These are phyloP conservation scores for Meiosimyza platycephala DNA, from an alignment of 2,888 invertebrate genomes.

Conservation along the genomic window DNA sequence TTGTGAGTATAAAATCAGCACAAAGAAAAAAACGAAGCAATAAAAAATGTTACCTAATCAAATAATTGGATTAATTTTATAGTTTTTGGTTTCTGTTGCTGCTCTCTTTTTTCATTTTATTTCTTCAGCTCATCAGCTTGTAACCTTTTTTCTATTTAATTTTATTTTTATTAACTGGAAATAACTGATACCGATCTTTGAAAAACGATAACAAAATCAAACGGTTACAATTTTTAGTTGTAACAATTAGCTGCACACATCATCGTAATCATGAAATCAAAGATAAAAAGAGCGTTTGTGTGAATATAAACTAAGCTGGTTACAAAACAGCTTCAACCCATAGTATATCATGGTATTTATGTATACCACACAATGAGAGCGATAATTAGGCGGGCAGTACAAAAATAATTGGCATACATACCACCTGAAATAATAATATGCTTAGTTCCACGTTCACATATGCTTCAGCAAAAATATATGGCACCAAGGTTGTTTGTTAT, in stretches of 20 bases:
- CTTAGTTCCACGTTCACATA: no score
- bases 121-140: background rate
- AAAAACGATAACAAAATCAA: background rate
- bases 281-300: background rate
- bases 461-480: background rate
- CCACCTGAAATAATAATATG: background rate
- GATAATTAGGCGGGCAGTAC: conserved; percentile 2
- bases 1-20: background rate
- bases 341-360: background rate
- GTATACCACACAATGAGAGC: background rate
- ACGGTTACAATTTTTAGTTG: conserved; percentile 32
- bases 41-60: conserved; percentile 58
- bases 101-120: conserved; percentile 49
- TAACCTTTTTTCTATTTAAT: conserved; percentile 45
- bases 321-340: conserved; percentile 21
- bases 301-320: conserved; percentile 23
- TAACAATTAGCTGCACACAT: conserved; percentile 51
- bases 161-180: conserved; percentile 34
- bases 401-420: conserved; percentile 24
- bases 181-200: conserved; percentile 32
- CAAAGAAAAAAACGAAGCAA: background rate
- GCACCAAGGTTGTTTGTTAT: conserved; percentile 14
- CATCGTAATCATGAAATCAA: conserved; percentile 22
- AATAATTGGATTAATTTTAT: conserved; percentile 54
- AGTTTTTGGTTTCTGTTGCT: conserved; percentile 26